Conservation (phyloP, 2,888 invertebrate genomes). For the Melinaea marsaeus region DNA sequence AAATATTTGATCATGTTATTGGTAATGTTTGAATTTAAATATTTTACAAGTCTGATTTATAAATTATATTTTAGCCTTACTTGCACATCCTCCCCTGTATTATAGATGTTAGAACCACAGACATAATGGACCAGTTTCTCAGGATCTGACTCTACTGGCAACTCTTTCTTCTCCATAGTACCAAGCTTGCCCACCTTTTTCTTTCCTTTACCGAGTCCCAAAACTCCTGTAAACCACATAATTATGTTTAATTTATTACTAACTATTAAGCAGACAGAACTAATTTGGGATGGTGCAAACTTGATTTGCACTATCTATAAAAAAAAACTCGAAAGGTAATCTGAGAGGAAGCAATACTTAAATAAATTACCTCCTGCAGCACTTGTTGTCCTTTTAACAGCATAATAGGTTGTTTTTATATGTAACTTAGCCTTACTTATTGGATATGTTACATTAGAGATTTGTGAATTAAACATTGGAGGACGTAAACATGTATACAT, state of each 20-base stretch:
- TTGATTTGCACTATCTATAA: too few relatives aligned
- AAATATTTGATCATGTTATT: too few relatives aligned
- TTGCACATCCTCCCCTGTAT: conserved; percentile 89
- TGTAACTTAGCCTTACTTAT: conserved; percentile 41
- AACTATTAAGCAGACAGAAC: too few relatives aligned
- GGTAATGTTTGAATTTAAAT: not conserved
- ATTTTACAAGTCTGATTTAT: not conserved
- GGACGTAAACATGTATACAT: conserved; percentile 1
- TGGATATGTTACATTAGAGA: conserved; percentile 1
- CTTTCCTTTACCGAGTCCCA: conserved; percentile 77
- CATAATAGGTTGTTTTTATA: conserved; percentile 38
- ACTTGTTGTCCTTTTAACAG: conserved; percentile 66
- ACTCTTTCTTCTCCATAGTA: conserved; percentile 81
- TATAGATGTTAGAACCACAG: conserved; percentile 91
- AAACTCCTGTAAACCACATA: conserved; percentile 50
- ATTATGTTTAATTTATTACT: too few relatives aligned
- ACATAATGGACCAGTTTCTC: conserved; percentile 85
- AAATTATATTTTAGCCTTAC: conserved; percentile 41
- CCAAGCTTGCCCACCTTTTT: conserved; percentile 81
- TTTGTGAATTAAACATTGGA: conserved; percentile 2
- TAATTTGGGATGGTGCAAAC: too few relatives aligned
- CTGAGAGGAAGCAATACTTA: not conserved
- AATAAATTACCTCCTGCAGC: conserved; percentile 60
- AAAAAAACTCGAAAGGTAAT: too few relatives aligned
- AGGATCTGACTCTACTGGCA: conserved; percentile 92